Conservation (phyloP, 2,888 invertebrate genomes). For the Lithophane semibrunnea region DNA sequence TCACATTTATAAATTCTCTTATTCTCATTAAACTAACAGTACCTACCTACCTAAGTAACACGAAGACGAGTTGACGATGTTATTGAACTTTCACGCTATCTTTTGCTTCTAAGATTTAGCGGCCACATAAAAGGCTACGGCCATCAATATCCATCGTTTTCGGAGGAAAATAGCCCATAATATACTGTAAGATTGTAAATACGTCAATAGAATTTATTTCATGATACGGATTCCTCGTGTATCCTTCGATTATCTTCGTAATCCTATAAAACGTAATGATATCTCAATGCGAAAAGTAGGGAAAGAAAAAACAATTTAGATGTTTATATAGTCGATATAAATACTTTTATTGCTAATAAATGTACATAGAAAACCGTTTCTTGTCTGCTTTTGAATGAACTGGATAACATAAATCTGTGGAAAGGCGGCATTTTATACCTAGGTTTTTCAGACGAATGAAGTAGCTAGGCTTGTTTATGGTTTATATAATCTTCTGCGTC, state of each 20-base stretch:
- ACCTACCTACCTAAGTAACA: neutral
- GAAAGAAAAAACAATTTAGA: slow-evolving; percentile 20
- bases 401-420: neutral
- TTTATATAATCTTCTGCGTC: neutral
- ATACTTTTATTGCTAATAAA: slow-evolving; percentile 44
- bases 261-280: slow-evolving; percentile 30
- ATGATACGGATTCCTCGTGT: slow-evolving; percentile 34
- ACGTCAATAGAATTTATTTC: slow-evolving; percentile 57
- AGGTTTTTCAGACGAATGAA: neutral
- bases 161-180: slow-evolving; percentile 54
- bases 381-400: slow-evolving; percentile 2
- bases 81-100: slow-evolving; percentile 30
- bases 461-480: neutral
- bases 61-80: neutral
- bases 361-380: slow-evolving; percentile 16
- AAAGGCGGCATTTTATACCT: neutral
- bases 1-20: neutral
- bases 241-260: slow-evolving; percentile 41
- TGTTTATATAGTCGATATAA: slow-evolving; percentile 7
- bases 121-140: slow-evolving; percentile 42
- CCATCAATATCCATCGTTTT: slow-evolving; percentile 57
- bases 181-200: slow-evolving; percentile 41
- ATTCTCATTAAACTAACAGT: neutral
- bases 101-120: slow-evolving; percentile 43
- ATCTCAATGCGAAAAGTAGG: slow-evolving; percentile 21